These are phyloP conservation scores for Sorex fumeus DNA, from an alignment of 2,113 vertebrate species.

Conservation along the genomic window DNA sequence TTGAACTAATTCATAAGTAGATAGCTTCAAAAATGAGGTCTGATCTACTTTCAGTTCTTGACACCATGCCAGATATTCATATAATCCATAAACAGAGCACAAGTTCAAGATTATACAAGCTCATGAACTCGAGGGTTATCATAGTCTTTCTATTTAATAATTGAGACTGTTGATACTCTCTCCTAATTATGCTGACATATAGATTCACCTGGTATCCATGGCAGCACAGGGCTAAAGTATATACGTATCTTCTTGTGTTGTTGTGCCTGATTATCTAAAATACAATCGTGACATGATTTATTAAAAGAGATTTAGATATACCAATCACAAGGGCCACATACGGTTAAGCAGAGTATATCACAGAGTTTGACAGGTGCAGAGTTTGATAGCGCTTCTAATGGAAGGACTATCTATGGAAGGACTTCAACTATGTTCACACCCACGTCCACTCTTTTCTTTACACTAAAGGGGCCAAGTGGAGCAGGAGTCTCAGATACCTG, in stretches of 20 bases:
- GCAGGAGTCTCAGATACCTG: background rate
- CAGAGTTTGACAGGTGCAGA: background rate
- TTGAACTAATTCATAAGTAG: background rate
- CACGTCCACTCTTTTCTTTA: background rate
- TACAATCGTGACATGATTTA: too few species aligned
- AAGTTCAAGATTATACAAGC: background rate
- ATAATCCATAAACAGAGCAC: background rate
- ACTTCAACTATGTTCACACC: background rate
- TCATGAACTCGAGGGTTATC: background rate
- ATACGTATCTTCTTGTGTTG: background rate
- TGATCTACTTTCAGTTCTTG: background rate
- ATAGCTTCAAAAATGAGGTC: background rate
- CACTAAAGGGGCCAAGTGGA: background rate
- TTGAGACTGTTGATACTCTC: background rate
- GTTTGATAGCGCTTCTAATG: too few species aligned
- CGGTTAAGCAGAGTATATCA: background rate
- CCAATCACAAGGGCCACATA: rapidly evolving
- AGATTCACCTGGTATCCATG: too few species aligned
- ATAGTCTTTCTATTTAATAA: background rate
- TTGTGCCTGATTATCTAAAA: background rate
- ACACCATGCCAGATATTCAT: background rate
- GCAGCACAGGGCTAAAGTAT: too few species aligned
- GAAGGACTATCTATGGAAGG: background rate
- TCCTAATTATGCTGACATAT: background rate
- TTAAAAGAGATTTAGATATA: background rate